Conservation (phyloP, 2,797 vertebrate species). For the Sebastes oblongus region DNA sequence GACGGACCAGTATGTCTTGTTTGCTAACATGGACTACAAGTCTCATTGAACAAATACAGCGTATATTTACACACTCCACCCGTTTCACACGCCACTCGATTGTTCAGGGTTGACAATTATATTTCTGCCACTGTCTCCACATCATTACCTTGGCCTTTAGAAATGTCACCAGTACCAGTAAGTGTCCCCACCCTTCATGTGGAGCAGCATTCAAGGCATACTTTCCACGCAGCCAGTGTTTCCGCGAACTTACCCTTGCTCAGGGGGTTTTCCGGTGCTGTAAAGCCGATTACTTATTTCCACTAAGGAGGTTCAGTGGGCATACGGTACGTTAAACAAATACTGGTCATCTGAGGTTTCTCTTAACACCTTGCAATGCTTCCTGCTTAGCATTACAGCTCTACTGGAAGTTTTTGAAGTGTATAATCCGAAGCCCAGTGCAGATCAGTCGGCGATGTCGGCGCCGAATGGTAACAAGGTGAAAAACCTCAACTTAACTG, state of each 20-base stretch:
- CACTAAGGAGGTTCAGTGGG: not conserved
- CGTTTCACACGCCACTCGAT: not conserved
- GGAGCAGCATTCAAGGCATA: conserved; percentile 42
- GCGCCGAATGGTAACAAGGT: conserved; percentile 14
- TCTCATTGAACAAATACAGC: not conserved
- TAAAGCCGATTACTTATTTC: conserved; percentile 42
- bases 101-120: not conserved
- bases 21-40: not conserved
- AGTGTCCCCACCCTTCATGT: not conserved
- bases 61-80: not conserved
- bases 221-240: conserved; percentile 35
- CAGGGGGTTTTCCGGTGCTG: conserved; percentile 12
- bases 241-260: not conserved
- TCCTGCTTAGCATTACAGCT: conserved; percentile 42
- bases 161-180: not conserved
- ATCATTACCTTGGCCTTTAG: not conserved
- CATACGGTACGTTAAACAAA: conserved; percentile 1
- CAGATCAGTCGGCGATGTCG: conserved; percentile 62
- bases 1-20: not conserved
- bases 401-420: conserved; percentile 35
- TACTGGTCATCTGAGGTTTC: conserved; percentile 27
- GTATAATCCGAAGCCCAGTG: conserved; percentile 43
- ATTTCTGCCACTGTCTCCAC: not conserved
- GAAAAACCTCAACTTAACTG: conserved; percentile 52
- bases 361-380: conserved; percentile 39